These are phyloP conservation scores for Bombus picipes DNA, from an alignment of 1,140 invertebrate species.

Conservation along the genomic window DNA sequence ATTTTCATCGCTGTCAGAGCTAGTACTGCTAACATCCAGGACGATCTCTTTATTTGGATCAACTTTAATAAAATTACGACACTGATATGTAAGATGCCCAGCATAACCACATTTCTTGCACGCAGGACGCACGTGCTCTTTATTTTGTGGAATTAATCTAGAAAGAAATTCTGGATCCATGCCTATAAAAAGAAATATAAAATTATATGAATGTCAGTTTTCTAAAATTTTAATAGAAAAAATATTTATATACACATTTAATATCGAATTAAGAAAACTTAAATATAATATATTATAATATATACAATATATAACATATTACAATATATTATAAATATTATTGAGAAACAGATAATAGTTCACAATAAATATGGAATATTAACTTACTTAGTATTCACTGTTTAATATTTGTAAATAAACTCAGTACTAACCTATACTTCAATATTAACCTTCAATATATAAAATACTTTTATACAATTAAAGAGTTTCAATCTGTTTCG, in stretches of 20 bases:
- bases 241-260: neutral
- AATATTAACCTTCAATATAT: neutral
- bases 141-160: slow-evolving; percentile 84
- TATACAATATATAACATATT: neutral
- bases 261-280: no score
- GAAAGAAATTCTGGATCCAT: slow-evolving; percentile 82
- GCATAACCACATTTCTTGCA: slow-evolving; percentile 97
- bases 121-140: slow-evolving; percentile 89
- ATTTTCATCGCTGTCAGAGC: slow-evolving; percentile 90
- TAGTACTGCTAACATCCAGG: slow-evolving; percentile 97
- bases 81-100: slow-evolving; percentile 98
- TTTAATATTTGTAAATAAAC: neutral
- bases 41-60: slow-evolving; percentile 93
- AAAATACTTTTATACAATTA: neutral
- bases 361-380: neutral
- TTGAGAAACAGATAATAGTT: neutral
- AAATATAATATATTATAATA: no score
- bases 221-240: neutral
- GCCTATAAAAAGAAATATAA: slow-evolving; percentile 8
- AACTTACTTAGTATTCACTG: neutral
- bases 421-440: slow-evolving; percentile 7
- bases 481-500: neutral
- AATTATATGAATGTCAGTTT: neutral
- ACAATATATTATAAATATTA: neutral
- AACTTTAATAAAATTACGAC: slow-evolving; percentile 97